Evolutionary conservation across 53 echinoderm and acorn worm genomes (phyloP).

Genomic region (Temnopleurus reevesii): DNA sequence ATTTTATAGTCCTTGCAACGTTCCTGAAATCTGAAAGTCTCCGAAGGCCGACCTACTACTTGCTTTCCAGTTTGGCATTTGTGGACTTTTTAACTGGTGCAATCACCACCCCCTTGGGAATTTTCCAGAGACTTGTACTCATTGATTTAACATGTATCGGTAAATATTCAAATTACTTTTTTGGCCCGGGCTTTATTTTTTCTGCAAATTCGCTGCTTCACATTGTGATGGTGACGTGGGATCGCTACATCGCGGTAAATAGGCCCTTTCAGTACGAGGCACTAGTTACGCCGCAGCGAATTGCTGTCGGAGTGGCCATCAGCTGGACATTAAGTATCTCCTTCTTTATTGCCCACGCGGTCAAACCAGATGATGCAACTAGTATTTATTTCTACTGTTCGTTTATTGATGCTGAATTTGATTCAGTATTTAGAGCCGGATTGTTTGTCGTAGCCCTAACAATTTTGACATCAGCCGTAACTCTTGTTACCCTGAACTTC

Average conservation of each 20-base stretch:
- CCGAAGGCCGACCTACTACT: not conserved
- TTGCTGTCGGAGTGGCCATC: not conserved
- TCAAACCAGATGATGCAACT: not conserved
- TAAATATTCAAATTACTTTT: not conserved
- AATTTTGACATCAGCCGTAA: not conserved
- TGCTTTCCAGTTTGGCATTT: not conserved
- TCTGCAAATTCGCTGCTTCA: not conserved
- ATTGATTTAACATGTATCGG: not conserved
- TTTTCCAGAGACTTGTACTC: not conserved
- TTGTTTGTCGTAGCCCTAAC: not conserved
- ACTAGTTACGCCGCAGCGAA: not conserved
- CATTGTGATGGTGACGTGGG: not conserved
- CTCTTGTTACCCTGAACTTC: not conserved
- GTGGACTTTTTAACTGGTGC: not conserved
- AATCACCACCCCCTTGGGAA: not conserved
- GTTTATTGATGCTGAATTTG: not conserved
- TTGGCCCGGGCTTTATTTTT: not conserved
- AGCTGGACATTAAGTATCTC: not conserved
- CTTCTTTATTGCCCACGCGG: not conserved
- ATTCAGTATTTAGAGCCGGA: not conserved
- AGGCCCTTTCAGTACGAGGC: not conserved
- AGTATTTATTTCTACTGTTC: not conserved
- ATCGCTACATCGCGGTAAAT: not conserved
- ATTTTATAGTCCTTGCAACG: not conserved
- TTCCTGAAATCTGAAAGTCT: conserved; percentile 10